phyloP scores from a whole-genome alignment of 2,797 vertebrate genomes.

The Parambassis ranga region DNA sequence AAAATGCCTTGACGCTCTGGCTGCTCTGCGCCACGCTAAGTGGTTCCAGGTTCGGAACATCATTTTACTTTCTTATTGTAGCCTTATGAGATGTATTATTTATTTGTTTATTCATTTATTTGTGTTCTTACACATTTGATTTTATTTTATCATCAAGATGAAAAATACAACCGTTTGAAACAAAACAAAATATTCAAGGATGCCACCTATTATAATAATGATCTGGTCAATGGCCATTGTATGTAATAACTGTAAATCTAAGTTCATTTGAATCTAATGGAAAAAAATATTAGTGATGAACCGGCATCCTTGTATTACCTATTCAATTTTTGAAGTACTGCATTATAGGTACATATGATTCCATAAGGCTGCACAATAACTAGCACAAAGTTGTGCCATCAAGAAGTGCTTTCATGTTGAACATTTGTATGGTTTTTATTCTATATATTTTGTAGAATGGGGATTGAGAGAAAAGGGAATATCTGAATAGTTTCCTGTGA shows the following conservation, averaged over 20 bases:
- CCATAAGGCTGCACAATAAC: slow-evolving; percentile 99
- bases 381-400: slow-evolving; percentile 90
- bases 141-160: slow-evolving; percentile 29
- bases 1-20: slow-evolving; percentile 99
- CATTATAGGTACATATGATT: slow-evolving; percentile 73
- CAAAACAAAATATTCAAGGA: slow-evolving; percentile 79
- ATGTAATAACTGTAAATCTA: slow-evolving; percentile 22
- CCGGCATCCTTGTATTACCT: slow-evolving; percentile 81
- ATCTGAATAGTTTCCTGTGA: slow-evolving; percentile 92
- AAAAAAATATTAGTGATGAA: slow-evolving; percentile 26
- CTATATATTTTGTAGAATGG: slow-evolving; percentile 83
- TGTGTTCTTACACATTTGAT: slow-evolving; percentile 55
- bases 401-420: slow-evolving; percentile 92
- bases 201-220: slow-evolving; percentile 63
- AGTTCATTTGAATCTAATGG: slow-evolving; percentile 33
- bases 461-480: slow-evolving; percentile 91
- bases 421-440: slow-evolving; percentile 81
- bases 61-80: slow-evolving; percentile 99
- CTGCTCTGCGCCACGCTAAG: slow-evolving; percentile 99
- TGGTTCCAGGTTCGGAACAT: slow-evolving; percentile 99
- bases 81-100: slow-evolving; percentile 95
- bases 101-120: slow-evolving; percentile 61
- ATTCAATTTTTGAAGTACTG: slow-evolving; percentile 41
- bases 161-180: slow-evolving; percentile 71
- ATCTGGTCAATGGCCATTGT: slow-evolving; percentile 49